phyloP scores from a whole-genome alignment of 2,888 invertebrate species.

The Cephonodes hylas region DNA sequence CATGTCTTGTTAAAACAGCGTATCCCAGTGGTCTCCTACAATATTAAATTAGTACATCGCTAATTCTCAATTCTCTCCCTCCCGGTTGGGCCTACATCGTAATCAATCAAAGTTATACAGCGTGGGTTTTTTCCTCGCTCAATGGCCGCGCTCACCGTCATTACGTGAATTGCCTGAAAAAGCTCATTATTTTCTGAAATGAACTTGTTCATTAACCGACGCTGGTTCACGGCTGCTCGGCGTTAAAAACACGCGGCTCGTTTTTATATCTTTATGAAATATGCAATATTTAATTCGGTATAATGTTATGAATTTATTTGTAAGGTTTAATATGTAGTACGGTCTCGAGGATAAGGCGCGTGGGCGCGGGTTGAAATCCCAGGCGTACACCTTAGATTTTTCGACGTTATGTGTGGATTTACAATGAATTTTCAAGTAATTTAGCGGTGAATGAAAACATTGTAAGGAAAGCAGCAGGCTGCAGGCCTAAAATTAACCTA shows the following conservation, averaged over 20 bases:
- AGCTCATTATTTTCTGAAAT: conserved; percentile 15
- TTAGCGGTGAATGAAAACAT: neutral
- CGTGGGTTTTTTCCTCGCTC: conserved; percentile 6
- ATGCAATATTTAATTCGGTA: neutral
- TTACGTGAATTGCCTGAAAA: conserved; percentile 14
- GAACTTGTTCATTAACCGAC: conserved; percentile 12
- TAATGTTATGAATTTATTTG: too few species aligned
- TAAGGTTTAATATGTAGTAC: too few species aligned
- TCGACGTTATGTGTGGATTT: too few species aligned
- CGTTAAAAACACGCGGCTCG: neutral
- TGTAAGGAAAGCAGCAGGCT: too few species aligned
- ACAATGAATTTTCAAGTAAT: too few species aligned
- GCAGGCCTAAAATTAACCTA: too few species aligned
- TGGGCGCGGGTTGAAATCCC: too few species aligned
- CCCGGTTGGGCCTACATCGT: neutral
- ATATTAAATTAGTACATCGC: neutral
- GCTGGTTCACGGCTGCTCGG: neutral
- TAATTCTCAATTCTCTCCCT: neutral
- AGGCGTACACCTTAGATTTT: too few species aligned
- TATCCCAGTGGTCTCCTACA: too few species aligned
- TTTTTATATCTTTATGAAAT: neutral
- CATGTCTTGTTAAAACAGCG: too few species aligned
- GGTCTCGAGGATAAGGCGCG: too few species aligned
- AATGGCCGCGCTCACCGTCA: conserved; percentile 1
- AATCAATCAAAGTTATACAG: conserved; percentile 13